Evolutionary conservation across 2,113 vertebrate species (phyloP).

Genomic region (Myotis brandtii): DNA sequence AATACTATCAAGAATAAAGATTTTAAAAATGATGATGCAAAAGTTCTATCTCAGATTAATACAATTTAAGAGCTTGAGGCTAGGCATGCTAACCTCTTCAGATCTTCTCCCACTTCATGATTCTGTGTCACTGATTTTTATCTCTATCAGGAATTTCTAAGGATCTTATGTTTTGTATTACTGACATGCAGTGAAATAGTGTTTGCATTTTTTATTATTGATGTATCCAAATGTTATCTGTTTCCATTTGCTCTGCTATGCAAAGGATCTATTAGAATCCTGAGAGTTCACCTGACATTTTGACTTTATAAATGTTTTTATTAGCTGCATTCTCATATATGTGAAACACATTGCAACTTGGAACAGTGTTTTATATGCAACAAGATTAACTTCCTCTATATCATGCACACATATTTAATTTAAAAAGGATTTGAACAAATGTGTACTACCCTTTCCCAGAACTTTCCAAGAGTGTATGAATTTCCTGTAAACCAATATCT

Average conservation of each 20-base stretch:
- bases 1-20: too few relatives aligned
- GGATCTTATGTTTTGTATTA: conserved; percentile 9
- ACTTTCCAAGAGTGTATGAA: conserved; percentile 60
- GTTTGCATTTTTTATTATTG: background rate
- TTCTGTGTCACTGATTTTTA: conserved; percentile 19
- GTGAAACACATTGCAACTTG: conserved; percentile 15
- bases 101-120: background rate
- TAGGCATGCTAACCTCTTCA: conserved; percentile 4
- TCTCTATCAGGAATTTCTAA: background rate
- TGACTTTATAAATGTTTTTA: conserved; percentile 43
- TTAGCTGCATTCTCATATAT: background rate
- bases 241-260: conserved; percentile 19
- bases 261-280: background rate
- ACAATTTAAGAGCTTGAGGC: background rate
- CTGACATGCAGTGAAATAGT: background rate
- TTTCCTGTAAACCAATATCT: conserved; percentile 73
- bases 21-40: background rate
- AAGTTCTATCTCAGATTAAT: background rate
- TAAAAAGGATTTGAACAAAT: conserved; percentile 46
- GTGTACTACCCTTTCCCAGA: conserved; percentile 64
- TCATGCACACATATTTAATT: conserved; percentile 44
- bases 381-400: conserved; percentile 32
- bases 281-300: conserved; percentile 8
- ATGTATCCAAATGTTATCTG: conserved; percentile 1
- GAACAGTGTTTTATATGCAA: conserved; percentile 38